These are phyloP conservation scores for Elymnias hypermnestra DNA, from an alignment of 1,140 invertebrate species.

Conservation along the genomic window DNA sequence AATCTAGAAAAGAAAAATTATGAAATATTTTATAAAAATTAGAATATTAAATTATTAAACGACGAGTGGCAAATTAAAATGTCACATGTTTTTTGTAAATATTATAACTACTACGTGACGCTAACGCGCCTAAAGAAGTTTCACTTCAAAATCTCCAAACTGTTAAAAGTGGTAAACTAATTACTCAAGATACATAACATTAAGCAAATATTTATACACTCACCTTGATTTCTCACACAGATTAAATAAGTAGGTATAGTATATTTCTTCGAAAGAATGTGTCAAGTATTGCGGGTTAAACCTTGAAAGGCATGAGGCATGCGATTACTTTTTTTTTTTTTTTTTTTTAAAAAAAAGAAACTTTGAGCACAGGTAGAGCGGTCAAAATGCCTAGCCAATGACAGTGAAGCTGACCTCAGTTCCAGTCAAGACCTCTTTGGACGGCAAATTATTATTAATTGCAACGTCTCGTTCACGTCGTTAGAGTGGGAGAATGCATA, in stretches of 20 bases:
- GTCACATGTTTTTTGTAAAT: no score
- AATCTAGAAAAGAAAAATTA: no score
- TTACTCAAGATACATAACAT: no score
- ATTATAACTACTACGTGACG: no score
- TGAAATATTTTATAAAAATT: no score
- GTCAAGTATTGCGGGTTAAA: background rate
- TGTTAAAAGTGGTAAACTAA: no score
- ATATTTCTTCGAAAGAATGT: background rate
- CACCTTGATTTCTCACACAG: no score
- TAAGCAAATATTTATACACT: no score
- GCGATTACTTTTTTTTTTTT: slow-evolving; percentile 28
- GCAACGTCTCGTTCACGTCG: slow-evolving; percentile 9
- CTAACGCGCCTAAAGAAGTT: no score
- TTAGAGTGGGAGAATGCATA: slow-evolving; percentile 3
- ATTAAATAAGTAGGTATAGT: background rate
- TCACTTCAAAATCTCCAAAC: no score
- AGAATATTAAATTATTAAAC: no score
- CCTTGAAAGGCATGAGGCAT: slow-evolving; percentile 7
- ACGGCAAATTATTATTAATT: slow-evolving; percentile 26
- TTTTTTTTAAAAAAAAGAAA: slow-evolving; percentile 9
- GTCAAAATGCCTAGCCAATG: slow-evolving; percentile 45
- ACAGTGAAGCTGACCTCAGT: slow-evolving; percentile 34
- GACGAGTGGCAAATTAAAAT: no score
- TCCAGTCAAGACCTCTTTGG: slow-evolving; percentile 22
- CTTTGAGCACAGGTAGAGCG: slow-evolving; percentile 37